phyloP scores from a whole-genome alignment of 1,140 invertebrate genomes.

The Sitophilus oryzae region DNA sequence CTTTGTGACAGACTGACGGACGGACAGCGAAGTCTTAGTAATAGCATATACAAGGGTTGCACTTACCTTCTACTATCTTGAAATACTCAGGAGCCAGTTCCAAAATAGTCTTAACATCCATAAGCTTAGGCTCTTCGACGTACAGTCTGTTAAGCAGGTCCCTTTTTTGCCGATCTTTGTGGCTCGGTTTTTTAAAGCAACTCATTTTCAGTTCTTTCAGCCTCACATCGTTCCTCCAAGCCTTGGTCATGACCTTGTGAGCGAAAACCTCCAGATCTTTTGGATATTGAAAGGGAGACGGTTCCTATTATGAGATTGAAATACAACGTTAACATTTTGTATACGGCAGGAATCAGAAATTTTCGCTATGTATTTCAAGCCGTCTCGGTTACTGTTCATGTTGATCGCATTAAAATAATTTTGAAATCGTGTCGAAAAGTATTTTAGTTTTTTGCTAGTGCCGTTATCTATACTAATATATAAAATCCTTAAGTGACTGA shows the following conservation, averaged over 20 bases:
- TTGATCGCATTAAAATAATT: too few relatives aligned
- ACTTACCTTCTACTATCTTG: constrained; percentile 48
- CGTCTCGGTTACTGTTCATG: too few relatives aligned
- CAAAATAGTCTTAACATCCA: constrained; percentile 44
- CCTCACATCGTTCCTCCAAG: constrained; percentile 33
- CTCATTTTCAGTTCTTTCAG: constrained; percentile 34
- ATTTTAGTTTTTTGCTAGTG: too few relatives aligned
- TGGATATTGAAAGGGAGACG: constrained; percentile 37
- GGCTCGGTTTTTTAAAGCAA: constrained; percentile 32
- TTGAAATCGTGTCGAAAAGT: too few relatives aligned
- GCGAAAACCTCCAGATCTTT: constrained; percentile 37
- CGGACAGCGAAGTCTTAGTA: too few relatives aligned
- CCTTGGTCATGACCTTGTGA: constrained; percentile 37
- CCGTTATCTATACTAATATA: too few relatives aligned
- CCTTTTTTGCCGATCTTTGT: constrained; percentile 26
- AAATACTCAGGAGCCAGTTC: constrained; percentile 60
- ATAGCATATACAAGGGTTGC: too few relatives aligned
- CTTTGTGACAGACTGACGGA: too few relatives aligned
- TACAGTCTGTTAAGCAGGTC: constrained; percentile 42
- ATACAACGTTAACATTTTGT: too few relatives aligned
- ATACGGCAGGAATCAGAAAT: too few relatives aligned
- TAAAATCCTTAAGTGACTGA: too few relatives aligned
- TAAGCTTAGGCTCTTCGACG: constrained; percentile 32
- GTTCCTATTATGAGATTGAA: constrained; percentile 22
- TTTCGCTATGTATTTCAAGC: too few relatives aligned